Percentiles rank a stretch among this genome's conserved stretches.
Evolutionary conservation across 1,140 invertebrate genomes (phyloP).

Genomic region (Pogonognathellus flavescens): DNA sequence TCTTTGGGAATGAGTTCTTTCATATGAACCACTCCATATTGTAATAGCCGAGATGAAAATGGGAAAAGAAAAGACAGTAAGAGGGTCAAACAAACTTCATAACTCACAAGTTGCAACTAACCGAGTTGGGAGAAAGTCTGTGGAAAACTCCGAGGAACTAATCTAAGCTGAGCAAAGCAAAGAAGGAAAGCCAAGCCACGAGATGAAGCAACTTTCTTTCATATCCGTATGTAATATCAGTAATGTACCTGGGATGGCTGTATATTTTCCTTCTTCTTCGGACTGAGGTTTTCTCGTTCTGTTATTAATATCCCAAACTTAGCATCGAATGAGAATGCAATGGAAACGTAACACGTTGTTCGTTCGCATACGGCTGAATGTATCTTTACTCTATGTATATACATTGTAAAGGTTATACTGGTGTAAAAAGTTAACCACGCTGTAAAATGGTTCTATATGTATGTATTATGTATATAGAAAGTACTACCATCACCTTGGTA

Average conservation of each 20-base stretch:
- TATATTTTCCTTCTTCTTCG: too few relatives aligned
- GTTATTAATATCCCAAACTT: too few relatives aligned
- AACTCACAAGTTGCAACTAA: slow-evolving; percentile 20
- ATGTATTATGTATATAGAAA: too few relatives aligned
- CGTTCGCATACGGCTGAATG: too few relatives aligned
- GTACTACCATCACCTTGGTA: too few relatives aligned
- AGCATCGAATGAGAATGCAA: too few relatives aligned
- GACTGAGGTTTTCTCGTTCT: too few relatives aligned
- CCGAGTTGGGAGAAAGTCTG: not conserved
- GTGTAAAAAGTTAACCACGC: too few relatives aligned
- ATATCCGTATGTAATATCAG: not conserved
- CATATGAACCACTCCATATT: slow-evolving; percentile 3
- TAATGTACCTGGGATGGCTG: not conserved
- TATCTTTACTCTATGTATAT: too few relatives aligned
- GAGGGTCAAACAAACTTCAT: slow-evolving; percentile 42
- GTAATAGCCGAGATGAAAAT: slow-evolving; percentile 31
- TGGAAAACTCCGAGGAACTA: not conserved
- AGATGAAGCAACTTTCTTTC: not conserved
- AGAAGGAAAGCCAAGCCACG: not conserved
- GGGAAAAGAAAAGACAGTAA: slow-evolving; percentile 31
- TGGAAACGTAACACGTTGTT: too few relatives aligned
- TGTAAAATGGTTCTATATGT: too few relatives aligned
- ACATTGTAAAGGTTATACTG: too few relatives aligned
- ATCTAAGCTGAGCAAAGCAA: slow-evolving; percentile 2
- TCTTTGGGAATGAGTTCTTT: not conserved